Percentiles rank a stretch among this genome's conserved stretches.
Evolutionary conservation across 2,888 invertebrate genomes (phyloP).

Genomic region (Pristionchus exspectatus): DNA sequence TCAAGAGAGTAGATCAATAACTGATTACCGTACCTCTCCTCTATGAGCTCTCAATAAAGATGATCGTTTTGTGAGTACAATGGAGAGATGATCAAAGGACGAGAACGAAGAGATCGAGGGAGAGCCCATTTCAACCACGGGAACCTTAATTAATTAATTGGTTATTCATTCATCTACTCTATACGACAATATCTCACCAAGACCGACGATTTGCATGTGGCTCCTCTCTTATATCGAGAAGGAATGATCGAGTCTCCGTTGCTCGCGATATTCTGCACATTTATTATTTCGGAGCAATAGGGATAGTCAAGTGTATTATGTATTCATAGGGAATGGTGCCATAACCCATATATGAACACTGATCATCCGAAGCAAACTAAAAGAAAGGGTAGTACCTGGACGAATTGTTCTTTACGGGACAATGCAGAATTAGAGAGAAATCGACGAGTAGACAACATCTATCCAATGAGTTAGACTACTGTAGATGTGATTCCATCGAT

Average conservation of each 20-base stretch:
- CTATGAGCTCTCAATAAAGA: conserved; percentile 70
- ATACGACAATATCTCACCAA: neutral
- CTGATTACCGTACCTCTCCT: conserved; percentile 62
- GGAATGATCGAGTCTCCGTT: conserved; percentile 10
- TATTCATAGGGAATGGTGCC: neutral
- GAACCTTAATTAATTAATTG: neutral
- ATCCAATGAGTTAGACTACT: conserved; percentile 2
- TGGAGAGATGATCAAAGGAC: conserved; percentile 54
- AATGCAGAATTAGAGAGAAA: conserved; percentile 1
- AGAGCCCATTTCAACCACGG: conserved; percentile 42
- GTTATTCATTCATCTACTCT: neutral
- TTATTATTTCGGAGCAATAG: neutral
- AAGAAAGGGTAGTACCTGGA: neutral
- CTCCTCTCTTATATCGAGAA: neutral
- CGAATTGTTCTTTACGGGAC: conserved; percentile 38
- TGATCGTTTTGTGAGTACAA: conserved; percentile 71
- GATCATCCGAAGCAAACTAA: neutral
- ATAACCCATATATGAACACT: neutral
- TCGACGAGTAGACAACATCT: conserved; percentile 32
- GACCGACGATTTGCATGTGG: conserved; percentile 32
- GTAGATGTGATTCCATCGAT: neutral
- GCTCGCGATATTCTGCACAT: conserved; percentile 1
- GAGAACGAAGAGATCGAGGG: neutral
- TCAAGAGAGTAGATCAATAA: neutral
- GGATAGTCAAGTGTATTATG: no score